phyloP scores from a whole-genome alignment of 2,113 vertebrate species.

The Upupa epops region DNA sequence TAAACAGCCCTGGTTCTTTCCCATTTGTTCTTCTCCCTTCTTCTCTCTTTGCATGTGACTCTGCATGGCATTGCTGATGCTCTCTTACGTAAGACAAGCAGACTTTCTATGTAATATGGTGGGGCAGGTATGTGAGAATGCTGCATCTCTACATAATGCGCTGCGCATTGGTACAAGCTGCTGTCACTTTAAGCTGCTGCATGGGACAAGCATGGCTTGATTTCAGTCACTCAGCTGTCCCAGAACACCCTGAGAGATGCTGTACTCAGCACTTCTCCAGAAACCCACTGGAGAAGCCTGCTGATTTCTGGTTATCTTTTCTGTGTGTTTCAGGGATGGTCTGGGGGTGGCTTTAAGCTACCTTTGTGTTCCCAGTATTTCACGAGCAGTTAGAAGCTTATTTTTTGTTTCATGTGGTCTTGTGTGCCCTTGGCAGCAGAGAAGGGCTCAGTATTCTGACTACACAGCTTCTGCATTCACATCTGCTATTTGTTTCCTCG shows the following conservation, averaged over 20 bases:
- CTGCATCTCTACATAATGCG: neutral
- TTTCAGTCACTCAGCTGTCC: no score
- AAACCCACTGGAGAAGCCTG: no score
- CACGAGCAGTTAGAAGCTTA: neutral
- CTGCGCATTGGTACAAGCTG: neutral
- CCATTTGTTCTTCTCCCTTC: neutral
- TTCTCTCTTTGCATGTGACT: slow-evolving; percentile 60
- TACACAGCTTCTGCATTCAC: neutral
- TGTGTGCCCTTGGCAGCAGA: neutral
- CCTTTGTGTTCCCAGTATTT: neutral
- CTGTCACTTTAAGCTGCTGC: neutral
- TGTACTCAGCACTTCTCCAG: neutral
- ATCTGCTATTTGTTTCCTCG: neutral
- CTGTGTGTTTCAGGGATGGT: neutral
- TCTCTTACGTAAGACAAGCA: neutral
- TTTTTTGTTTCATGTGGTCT: neutral
- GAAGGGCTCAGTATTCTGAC: neutral
- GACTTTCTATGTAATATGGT: neutral
- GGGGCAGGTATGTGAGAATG: neutral
- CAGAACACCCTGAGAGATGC: neutral
- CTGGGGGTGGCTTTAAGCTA: neutral
- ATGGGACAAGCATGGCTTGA: neutral
- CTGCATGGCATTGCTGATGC: neutral
- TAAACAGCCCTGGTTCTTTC: neutral
- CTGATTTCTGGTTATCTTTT: neutral